Base-by-base conservation (phyloP, 2,888 invertebrate genomes). In the Troides oblongomaculatus region DNA sequence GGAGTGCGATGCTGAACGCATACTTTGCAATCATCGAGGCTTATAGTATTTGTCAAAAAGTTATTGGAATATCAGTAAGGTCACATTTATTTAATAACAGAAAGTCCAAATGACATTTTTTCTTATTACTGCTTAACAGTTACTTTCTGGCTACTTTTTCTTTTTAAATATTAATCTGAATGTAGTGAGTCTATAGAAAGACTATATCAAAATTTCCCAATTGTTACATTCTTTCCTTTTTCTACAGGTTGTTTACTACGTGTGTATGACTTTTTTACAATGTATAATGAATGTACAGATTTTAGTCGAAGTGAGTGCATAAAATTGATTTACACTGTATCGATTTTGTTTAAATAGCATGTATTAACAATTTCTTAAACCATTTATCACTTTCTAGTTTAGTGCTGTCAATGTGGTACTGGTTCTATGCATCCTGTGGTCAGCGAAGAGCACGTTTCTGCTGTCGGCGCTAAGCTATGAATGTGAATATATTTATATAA, bases 251-350 rank as follows among this genome's bases (percentile, higher is more conserved):
- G 56, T 69, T 8, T 69, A 60, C 43, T 60, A 69, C 25, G 53
- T 69, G 12, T 25, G 56, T n/a, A 5, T 36, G n/a, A 50, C 60
- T 14, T 69, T 69, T 56, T 12, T 61, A n/a, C 68, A 64, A 17
- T 69, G 59, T 6, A 60, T 64, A 12, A 53, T 64, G 17, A 64
- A 69, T 56, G 61, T 69, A 14, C 68, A 69, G 64, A 64, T 23
- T 6, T 10, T 69, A 43, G 61, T 39, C 39, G 39, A 39, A 39
- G 39, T 39, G 10, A 39, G 39, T 39, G 39, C 7, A 10, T 39
- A 39, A 39, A 39, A 39, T 39, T 10, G 39, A 39, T 39, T 39
- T 39, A 30, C 30, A 5, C 5, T 30, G 30, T 8, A 39, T 39
- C 39, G n/a, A 17, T 6, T 58, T 58, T 21, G 17, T 58, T 58